Evolutionary conservation across 2,113 vertebrate species (phyloP), one percentile per base, ranked within the genome.

Genomic region (Tragulus kanchil): DNA sequence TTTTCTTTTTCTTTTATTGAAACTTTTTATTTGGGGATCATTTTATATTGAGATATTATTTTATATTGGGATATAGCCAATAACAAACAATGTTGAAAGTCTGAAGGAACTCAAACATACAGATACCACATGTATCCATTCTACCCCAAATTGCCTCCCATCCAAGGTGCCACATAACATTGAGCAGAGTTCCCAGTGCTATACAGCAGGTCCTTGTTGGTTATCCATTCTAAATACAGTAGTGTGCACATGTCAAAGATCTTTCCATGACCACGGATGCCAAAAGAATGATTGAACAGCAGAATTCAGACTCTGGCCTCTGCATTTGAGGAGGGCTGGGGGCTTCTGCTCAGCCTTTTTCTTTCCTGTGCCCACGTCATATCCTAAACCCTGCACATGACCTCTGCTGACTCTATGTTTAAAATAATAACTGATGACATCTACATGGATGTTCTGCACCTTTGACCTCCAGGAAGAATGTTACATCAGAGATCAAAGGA

Each of bases 351-450:
- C 8, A 10, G 17, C 6, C 21, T 31, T 25, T 14, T 62, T 3
- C 7, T 50, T 3, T 3, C 0, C 8, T 2, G 23, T 17, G 26
- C 65, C 45, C 26, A 6, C 2, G 42, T 25, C 50, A 1, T 12
- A 31, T 0, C 15, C 31, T 0, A 71, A 10, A 79, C 19, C 1
- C 1, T 0, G 3, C 16, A 0, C 0, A 0, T 3, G 2, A 12
- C 31, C 42, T 36, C 64, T 16, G 10, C 9, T 54, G 13, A 26
- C 8, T 12, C 36, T 14, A 11, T 0, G 1, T 23, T 56, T 42
- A 8, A 84, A 9, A 2, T 65, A 19, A 5, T 16, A 23, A n/a
- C 0, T 4, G 45, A 26, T 61, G 42, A 5, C 1, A 36, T 4
- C 45, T 26, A 21, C 67, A 3, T 4, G 2, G 17, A 5, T 6